A percentile compares a stretch with the other conserved stretches of the same genome.
These are phyloP conservation scores for Hydrotaea cyrtoneurina DNA, from an alignment of 2,888 invertebrate species.

Conservation along the genomic window DNA sequence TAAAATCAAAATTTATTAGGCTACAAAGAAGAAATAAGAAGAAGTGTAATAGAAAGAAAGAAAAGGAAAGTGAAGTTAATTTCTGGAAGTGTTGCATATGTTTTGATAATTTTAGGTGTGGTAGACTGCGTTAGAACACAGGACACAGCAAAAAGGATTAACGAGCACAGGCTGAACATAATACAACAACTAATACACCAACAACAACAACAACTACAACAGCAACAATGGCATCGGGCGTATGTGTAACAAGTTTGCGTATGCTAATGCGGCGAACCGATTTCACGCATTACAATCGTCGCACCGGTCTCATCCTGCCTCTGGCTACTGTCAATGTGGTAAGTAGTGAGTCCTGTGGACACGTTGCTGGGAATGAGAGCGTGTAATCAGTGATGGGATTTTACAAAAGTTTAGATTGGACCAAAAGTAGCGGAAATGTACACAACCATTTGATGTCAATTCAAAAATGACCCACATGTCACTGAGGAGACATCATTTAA, in stretches of 20 bases:
- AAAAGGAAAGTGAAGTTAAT: constrained; percentile 23
- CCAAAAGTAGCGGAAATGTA: too few species aligned
- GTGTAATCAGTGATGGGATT: background rate
- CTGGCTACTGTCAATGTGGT: constrained; percentile 61
- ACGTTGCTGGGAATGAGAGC: background rate
- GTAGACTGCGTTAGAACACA: constrained; percentile 14
- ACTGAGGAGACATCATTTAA: too few species aligned
- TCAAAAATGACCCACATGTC: too few species aligned
- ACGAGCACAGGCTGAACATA: background rate
- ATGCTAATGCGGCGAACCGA: constrained; percentile 83
- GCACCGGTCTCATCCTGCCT: constrained; percentile 78
- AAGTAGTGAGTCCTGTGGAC: constrained; percentile 35
- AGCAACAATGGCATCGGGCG: constrained; percentile 83
- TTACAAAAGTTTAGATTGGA: too few species aligned
- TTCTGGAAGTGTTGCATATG: constrained; percentile 41
- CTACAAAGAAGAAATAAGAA: background rate
- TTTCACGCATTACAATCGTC: constrained; percentile 80
- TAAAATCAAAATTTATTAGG: constrained; percentile 11
- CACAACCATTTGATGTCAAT: too few species aligned
- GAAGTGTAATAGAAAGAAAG: background rate
- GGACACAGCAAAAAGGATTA: background rate
- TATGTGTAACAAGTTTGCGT: constrained; percentile 84
- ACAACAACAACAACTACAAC: background rate
- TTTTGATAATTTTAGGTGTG: constrained; percentile 36
- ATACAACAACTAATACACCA: background rate